These are phyloP conservation scores for Odontamblyopus lacepedii DNA, from an alignment of 2,797 vertebrate species.

Conservation along the genomic window DNA sequence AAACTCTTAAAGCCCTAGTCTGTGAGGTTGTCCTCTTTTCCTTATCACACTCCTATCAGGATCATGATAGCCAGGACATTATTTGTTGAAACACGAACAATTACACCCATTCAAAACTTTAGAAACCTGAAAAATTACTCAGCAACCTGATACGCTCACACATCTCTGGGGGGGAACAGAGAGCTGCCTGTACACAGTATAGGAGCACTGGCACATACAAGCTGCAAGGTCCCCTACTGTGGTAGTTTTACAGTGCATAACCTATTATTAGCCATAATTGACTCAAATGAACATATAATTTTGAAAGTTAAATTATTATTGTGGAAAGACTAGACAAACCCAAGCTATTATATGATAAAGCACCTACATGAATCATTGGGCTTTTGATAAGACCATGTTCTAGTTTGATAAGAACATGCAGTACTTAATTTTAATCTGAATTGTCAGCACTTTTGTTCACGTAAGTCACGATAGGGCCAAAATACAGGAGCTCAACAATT, in stretches of 20 bases:
- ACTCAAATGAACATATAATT: background rate
- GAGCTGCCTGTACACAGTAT: conserved; percentile 47
- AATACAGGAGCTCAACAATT: background rate
- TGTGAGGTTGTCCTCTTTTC: conserved; percentile 8
- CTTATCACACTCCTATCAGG: background rate
- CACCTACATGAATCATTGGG: background rate
- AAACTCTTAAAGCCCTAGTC: background rate
- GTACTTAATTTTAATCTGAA: background rate
- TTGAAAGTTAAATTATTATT: background rate
- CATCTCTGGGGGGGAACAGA: conserved; percentile 45
- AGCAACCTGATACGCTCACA: conserved; percentile 63
- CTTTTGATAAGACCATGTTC: background rate
- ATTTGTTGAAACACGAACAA: conserved; percentile 63
- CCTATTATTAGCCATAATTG: background rate
- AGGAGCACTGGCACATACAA: conserved; percentile 38
- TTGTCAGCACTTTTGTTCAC: background rate
- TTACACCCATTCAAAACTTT: conserved; percentile 63
- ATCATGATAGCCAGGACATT: conserved; percentile 13
- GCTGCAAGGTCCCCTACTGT: conserved; percentile 19
- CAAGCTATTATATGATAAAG: background rate
- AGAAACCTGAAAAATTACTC: conserved; percentile 50
- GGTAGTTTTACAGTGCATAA: conserved; percentile 20
- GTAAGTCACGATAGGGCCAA: background rate
- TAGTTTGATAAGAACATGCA: background rate
- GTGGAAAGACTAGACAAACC: background rate